These are phyloP conservation scores for Deroplatys truncata DNA, from an alignment of 2,888 invertebrate genomes.

Conservation along the genomic window DNA sequence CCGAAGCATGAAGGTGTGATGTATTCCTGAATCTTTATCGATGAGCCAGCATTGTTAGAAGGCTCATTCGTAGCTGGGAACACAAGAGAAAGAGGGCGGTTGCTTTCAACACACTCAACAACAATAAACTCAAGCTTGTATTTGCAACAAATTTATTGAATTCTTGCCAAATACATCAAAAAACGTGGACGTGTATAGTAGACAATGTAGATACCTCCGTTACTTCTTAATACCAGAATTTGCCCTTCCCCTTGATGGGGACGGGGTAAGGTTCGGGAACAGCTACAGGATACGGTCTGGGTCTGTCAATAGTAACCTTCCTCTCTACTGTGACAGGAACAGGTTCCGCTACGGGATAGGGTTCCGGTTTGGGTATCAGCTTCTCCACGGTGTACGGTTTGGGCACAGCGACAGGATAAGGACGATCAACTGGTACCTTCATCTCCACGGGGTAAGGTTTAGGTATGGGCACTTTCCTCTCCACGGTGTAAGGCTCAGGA, in stretches of 20 bases:
- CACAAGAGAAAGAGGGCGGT: too few species aligned
- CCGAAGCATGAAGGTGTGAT: too few species aligned
- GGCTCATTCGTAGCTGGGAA: too few species aligned
- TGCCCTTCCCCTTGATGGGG: not conserved
- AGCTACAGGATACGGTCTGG: not conserved
- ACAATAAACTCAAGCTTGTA: not conserved
- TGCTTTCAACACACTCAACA: too few species aligned
- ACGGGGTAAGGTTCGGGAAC: not conserved
- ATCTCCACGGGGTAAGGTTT: not conserved
- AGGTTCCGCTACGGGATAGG: not conserved
- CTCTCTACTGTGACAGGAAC: not conserved
- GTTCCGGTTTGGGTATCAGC: not conserved
- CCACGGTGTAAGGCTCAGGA: not conserved
- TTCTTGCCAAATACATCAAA: not conserved
- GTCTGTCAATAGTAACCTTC: not conserved
- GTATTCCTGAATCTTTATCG: too few species aligned
- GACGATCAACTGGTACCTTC: not conserved
- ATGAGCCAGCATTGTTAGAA: too few species aligned
- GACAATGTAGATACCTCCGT: too few species aligned
- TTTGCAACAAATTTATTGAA: not conserved
- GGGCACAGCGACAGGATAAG: not conserved
- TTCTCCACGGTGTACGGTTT: not conserved
- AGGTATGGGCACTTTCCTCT: not conserved
- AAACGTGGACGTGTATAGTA: too few species aligned
- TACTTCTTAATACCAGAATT: not conserved